Conservation (phyloP, 2,888 invertebrate species). For the Chymomyza fuscimana region DNA sequence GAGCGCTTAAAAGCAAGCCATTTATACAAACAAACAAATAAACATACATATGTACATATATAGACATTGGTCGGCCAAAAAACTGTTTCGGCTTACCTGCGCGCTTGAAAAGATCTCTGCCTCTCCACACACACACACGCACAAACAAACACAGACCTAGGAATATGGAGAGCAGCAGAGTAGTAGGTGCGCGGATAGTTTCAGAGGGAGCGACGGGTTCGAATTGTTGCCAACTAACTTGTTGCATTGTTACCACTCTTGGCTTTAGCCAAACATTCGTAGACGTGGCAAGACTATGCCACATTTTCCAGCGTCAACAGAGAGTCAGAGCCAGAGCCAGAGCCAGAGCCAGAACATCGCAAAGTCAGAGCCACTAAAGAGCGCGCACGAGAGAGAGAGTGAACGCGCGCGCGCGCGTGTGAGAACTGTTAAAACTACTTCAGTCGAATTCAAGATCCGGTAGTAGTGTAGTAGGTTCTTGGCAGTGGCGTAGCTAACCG, state of each 20-base stretch:
- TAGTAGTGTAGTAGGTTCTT: neutral
- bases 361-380: no score
- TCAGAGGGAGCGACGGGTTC: neutral
- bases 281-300: constrained; percentile 11
- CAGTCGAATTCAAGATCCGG: neutral
- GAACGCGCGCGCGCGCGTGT: neutral
- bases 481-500: no score
- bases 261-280: constrained; percentile 6
- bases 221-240: neutral
- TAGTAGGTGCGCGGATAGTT: neutral
- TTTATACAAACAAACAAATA: neutral
- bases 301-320: constrained; percentile 5
- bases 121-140: no score
- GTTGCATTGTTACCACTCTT: neutral
- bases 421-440: no score
- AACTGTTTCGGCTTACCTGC: neutral
- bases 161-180: neutral
- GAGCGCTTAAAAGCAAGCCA: constrained; percentile 39
- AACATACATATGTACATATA: neutral
- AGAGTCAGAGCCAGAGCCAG: neutral
- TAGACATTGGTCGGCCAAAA: neutral
- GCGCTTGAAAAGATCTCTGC: neutral
- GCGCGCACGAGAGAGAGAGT: neutral
- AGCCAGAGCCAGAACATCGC: no score
- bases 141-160: neutral